A percentile compares a stretch with the other conserved stretches of the same genome.
phyloP scores from a whole-genome alignment of 30 jellyfish, hydroid and myxozoan species.

The Aurelia aurita complex sp. Pacific region DNA sequence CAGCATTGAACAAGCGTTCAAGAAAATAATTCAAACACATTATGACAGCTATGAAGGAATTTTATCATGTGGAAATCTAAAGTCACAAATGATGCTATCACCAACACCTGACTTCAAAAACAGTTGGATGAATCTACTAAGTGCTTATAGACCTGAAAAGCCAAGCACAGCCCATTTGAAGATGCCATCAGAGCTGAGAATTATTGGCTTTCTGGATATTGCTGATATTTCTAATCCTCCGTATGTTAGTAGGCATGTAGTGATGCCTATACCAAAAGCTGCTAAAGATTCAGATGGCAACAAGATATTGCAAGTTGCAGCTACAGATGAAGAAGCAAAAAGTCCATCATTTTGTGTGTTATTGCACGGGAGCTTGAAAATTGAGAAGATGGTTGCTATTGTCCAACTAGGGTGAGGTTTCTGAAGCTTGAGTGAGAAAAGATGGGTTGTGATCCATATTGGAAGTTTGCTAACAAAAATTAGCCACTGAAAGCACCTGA shows the following conservation, averaged over 20 bases:
- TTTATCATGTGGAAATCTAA: constrained; percentile 78
- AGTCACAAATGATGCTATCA: constrained; percentile 74
- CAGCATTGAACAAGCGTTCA: constrained; percentile 60
- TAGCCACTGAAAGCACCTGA: too few species aligned
- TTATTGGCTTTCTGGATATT: constrained; percentile 84
- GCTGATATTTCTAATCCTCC: constrained; percentile 87
- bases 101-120: constrained; percentile 83
- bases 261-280: constrained; percentile 58
- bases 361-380: constrained; percentile 92
- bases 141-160: constrained; percentile 57
- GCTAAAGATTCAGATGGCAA: constrained; percentile 1
- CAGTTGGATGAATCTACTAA: constrained; percentile 59
- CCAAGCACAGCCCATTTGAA: constrained; percentile 23
- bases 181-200: constrained; percentile 57
- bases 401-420: constrained; percentile 76
- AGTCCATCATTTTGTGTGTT: constrained; percentile 91
- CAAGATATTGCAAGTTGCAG: neutral
- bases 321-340: constrained; percentile 73
- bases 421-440: too few species aligned
- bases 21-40: constrained; percentile 53
- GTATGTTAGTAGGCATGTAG: constrained; percentile 84
- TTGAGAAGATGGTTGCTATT: constrained; percentile 91
- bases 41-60: constrained; percentile 73
- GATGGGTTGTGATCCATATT: too few species aligned
- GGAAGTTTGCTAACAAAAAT: too few species aligned